Percentiles rank a stretch among this genome's conserved stretches.
These are phyloP conservation scores for Hyaena hyaena DNA, from an alignment of 2,113 vertebrate genomes.

Conservation along the genomic window DNA sequence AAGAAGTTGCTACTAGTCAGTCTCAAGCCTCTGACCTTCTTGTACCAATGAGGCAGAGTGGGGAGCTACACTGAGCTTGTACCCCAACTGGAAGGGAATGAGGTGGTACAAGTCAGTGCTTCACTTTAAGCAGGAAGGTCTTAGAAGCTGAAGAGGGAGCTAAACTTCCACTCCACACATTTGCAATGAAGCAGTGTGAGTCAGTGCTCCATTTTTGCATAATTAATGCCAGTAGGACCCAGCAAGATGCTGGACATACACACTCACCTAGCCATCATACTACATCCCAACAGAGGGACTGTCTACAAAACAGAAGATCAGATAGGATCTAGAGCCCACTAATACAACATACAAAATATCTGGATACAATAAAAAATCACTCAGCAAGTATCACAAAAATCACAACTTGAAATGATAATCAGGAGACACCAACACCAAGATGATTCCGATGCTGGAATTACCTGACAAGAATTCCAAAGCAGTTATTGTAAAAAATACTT, in stretches of 20 bases:
- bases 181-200: neutral
- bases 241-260: neutral
- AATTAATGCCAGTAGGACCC: neutral
- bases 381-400: conserved; percentile 24
- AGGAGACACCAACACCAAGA: neutral
- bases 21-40: neutral
- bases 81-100: neutral
- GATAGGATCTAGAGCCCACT: neutral
- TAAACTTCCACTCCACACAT: neutral
- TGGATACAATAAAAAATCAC: neutral
- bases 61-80: neutral
- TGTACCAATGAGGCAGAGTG: neutral
- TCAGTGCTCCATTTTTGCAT: neutral
- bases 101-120: neutral
- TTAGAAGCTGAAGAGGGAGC: neutral
- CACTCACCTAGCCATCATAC: neutral
- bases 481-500: neutral
- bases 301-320: neutral
- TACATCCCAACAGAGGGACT: neutral
- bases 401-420: neutral
- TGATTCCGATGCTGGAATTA: neutral
- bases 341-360: neutral
- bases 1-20: neutral
- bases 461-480: neutral
- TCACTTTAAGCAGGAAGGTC: neutral